phyloP scores from a whole-genome alignment of 2,113 vertebrate genomes.

The Megalops atlanticus region DNA sequence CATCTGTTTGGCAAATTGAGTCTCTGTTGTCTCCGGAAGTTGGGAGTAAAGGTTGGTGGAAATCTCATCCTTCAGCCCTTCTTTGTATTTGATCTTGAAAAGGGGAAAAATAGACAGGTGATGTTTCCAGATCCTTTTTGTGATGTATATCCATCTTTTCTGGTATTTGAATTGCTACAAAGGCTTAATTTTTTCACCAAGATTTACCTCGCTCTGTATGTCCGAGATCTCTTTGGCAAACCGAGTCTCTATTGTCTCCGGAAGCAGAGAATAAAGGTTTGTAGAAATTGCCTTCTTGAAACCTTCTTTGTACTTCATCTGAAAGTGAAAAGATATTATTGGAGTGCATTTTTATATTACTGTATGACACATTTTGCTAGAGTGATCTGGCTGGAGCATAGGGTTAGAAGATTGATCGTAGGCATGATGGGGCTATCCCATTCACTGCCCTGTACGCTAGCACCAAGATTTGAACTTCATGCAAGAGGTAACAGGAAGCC shows the following conservation, averaged over 20 bases:
- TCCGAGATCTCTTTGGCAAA: conserved; percentile 47
- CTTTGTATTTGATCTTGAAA: conserved; percentile 42
- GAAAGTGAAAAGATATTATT: not conserved
- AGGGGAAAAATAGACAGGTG: not conserved
- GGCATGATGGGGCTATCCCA: too few species aligned
- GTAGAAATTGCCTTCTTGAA: not conserved
- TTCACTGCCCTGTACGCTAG: too few species aligned
- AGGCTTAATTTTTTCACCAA: not conserved
- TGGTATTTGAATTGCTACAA: not conserved
- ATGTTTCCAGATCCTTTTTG: not conserved
- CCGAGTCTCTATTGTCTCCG: conserved; percentile 26
- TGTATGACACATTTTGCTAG: too few species aligned
- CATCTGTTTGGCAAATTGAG: conserved; percentile 30
- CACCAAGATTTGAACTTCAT: too few species aligned
- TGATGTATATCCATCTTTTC: not conserved
- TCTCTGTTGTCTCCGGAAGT: conserved; percentile 40
- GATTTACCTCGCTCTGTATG: conserved; percentile 63
- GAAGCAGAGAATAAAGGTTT: conserved; percentile 4
- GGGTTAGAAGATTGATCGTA: too few species aligned
- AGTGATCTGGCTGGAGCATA: too few species aligned
- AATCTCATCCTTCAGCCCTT: conserved; percentile 33
- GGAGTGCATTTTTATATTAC: too few species aligned
- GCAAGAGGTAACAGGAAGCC: too few species aligned
- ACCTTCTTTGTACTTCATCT: conserved; percentile 23
- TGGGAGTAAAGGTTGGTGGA: conserved; percentile 34